phyloP scores from a whole-genome alignment of 2,888 invertebrate genomes.

The Calameuta idolon region DNA sequence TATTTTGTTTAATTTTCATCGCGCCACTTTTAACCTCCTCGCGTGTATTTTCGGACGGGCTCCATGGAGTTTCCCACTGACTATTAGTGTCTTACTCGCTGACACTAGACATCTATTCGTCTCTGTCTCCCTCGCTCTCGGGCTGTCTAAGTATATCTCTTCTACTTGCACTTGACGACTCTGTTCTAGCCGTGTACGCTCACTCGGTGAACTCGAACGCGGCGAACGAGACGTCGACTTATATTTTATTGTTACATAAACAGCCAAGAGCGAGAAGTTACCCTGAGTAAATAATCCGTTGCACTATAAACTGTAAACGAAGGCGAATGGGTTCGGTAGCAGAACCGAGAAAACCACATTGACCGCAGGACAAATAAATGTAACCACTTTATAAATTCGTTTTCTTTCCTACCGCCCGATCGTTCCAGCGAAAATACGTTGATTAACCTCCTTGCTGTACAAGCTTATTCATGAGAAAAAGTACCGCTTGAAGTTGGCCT shows the following conservation, averaged over 20 bases:
- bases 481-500: background rate
- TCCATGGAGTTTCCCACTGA: background rate
- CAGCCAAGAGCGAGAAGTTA: background rate
- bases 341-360: background rate
- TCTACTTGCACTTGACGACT: background rate
- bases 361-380: background rate
- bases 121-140: constrained; percentile 13
- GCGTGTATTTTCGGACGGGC: background rate
- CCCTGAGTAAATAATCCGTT: background rate
- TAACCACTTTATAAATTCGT: background rate
- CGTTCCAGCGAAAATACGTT: background rate
- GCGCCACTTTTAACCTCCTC: background rate
- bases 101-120: constrained; percentile 5
- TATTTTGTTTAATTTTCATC: background rate
- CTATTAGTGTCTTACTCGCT: background rate
- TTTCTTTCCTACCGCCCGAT: background rate
- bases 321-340: background rate
- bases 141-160: background rate
- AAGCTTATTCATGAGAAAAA: background rate
- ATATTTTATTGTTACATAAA: constrained; percentile 7
- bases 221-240: background rate
- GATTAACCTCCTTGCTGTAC: background rate
- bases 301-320: background rate
- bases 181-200: background rate
- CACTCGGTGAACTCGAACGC: background rate